Conservation (phyloP, 2,888 invertebrate genomes). For the Portevinia maculata region DNA sequence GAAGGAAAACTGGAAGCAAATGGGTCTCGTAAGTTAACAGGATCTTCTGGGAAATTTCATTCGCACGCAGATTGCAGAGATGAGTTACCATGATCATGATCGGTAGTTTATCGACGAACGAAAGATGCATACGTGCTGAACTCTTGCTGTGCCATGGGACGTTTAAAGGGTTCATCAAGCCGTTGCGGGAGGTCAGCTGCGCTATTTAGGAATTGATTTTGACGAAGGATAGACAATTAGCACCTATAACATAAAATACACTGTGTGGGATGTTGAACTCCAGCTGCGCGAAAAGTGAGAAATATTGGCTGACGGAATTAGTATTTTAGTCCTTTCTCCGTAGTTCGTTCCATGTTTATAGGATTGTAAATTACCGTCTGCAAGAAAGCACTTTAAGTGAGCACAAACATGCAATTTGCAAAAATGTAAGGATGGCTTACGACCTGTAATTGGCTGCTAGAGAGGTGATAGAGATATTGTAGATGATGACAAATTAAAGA, state of each 20-base stretch:
- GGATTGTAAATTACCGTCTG: neutral
- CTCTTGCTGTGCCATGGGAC: slow-evolving; percentile 28
- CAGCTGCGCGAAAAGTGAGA: slow-evolving; percentile 29
- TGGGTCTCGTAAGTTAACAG: slow-evolving; percentile 52
- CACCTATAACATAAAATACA: slow-evolving; percentile 67
- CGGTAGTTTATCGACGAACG: slow-evolving; percentile 57
- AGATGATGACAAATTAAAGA: too few species aligned
- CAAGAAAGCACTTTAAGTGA: neutral
- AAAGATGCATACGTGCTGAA: slow-evolving; percentile 52
- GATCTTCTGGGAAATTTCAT: slow-evolving; percentile 49
- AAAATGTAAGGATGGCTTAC: neutral
- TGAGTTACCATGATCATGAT: slow-evolving; percentile 60
- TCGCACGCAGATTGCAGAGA: slow-evolving; percentile 63
- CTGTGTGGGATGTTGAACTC: slow-evolving; percentile 21
- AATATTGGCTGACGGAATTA: slow-evolving; percentile 9
- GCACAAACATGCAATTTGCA: neutral
- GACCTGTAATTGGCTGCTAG: neutral
- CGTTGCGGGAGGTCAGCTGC: slow-evolving; percentile 43
- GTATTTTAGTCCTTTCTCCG: slow-evolving; percentile 34
- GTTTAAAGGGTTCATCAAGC: slow-evolving; percentile 38
- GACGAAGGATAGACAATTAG: slow-evolving; percentile 55
- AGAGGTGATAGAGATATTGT: neutral
- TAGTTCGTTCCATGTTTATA: neutral
- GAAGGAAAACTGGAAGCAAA: slow-evolving; percentile 52
- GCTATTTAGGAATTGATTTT: slow-evolving; percentile 47